These are phyloP conservation scores for Cichlasoma orientale DNA, from an alignment of 2,797 vertebrate genomes.

Conservation along the genomic window DNA sequence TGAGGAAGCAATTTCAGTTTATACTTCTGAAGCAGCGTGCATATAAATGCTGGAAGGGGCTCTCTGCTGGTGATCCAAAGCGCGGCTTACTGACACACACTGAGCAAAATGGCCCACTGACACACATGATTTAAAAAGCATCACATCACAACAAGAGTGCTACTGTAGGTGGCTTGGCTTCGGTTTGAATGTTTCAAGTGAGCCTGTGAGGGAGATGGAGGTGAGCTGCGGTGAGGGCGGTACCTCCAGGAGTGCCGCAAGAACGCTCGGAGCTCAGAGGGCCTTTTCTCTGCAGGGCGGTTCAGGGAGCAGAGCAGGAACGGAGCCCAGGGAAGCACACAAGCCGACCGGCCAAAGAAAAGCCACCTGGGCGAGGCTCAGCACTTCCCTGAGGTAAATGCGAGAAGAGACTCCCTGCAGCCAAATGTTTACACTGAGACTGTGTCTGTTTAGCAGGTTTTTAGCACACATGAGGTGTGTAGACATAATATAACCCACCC, in stretches of 20 bases:
- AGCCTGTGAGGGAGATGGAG: slow-evolving; percentile 20
- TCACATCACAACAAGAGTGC: slow-evolving; percentile 55
- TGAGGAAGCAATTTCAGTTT: slow-evolving; percentile 7
- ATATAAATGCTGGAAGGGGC: slow-evolving; percentile 24
- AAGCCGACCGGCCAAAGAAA: background rate
- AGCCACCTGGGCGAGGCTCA: slow-evolving; percentile 29
- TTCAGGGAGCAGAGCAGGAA: slow-evolving; percentile 31
- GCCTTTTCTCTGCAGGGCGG: slow-evolving; percentile 59
- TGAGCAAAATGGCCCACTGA: slow-evolving; percentile 47
- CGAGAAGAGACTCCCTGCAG: slow-evolving; percentile 45
- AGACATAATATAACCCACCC: slow-evolving; percentile 45
- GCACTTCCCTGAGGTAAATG: slow-evolving; percentile 61
- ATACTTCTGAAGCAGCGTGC: slow-evolving; percentile 17
- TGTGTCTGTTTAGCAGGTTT: slow-evolving; percentile 40
- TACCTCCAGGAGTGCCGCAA: slow-evolving; percentile 62
- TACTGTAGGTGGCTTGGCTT: slow-evolving; percentile 55
- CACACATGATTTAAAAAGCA: slow-evolving; percentile 72
- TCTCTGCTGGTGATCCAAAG: slow-evolving; percentile 35
- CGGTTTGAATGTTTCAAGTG: slow-evolving; percentile 23
- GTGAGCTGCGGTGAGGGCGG: slow-evolving; percentile 46
- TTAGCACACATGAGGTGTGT: slow-evolving; percentile 30
- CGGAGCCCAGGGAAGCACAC: background rate
- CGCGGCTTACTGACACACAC: slow-evolving; percentile 35
- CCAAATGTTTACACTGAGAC: slow-evolving; percentile 34
- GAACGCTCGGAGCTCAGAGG: slow-evolving; percentile 57